These are phyloP conservation scores for Nycticryphes semicollaris DNA, from an alignment of 2,113 vertebrate genomes.

Conservation along the genomic window DNA sequence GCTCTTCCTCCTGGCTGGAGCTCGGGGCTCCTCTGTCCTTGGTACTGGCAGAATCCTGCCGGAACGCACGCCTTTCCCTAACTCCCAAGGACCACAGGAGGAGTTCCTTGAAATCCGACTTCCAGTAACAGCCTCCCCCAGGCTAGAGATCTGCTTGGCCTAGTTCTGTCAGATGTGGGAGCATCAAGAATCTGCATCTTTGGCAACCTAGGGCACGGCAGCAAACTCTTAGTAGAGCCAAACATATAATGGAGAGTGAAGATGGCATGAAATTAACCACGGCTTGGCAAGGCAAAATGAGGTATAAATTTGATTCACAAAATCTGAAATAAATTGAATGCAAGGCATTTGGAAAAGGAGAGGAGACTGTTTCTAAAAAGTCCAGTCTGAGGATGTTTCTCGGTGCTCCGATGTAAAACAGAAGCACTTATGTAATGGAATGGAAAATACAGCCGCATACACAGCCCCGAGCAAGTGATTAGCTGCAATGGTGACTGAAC, in stretches of 20 bases:
- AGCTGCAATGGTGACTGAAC: neutral
- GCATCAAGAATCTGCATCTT: constrained; percentile 35
- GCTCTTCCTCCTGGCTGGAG: constrained; percentile 6
- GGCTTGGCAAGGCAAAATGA: neutral
- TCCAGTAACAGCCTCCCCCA: constrained; percentile 15
- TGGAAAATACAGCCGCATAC: constrained; percentile 41
- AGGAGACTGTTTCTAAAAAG: neutral
- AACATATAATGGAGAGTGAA: neutral
- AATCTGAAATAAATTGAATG: neutral
- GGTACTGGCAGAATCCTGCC: constrained; percentile 58
- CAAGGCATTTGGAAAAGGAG: neutral
- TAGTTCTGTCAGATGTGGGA: constrained; percentile 45
- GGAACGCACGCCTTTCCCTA: neutral
- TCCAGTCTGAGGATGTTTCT: neutral
- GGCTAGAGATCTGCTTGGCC: constrained; percentile 30
- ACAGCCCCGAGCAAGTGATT: constrained; percentile 27
- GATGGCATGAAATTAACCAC: neutral
- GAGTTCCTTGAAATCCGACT: constrained; percentile 61
- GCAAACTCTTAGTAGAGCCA: neutral
- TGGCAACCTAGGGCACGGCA: neutral
- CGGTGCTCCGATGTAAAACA: constrained; percentile 28
- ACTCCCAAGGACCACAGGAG: constrained; percentile 17
- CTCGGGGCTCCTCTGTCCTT: constrained; percentile 76
- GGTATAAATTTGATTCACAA: neutral
- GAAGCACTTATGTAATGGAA: constrained; percentile 30